Base-by-base conservation (phyloP, 2,113 vertebrate genomes). In the Muscicapa adusta region DNA sequence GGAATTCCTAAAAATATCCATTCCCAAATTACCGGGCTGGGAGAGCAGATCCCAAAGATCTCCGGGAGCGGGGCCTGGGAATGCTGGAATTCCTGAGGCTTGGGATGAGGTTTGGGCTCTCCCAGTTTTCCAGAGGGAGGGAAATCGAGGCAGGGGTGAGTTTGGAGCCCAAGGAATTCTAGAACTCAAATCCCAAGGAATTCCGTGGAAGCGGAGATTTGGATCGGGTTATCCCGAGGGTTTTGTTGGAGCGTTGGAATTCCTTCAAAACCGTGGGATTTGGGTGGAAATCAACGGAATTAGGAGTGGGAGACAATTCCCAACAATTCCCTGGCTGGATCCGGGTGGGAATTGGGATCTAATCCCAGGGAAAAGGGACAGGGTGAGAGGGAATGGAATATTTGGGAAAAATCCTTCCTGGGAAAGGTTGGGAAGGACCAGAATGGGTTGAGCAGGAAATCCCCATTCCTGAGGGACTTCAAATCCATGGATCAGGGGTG, bases 121-220 rank as follows among this genome's bases (percentile, higher is more conserved):
- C 48, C 80, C 14, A 1, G 28, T 54, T 45, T 56, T 73, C 68
- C 6, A 0, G 66, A 60, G 18, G 3, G 29, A 53, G 68, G 80
- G 68, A 54, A 73, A 47, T 5, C 2, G 1, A 38, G 68, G 68
- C 68, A n/a, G n/a, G 67, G 80, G 5, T 24, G 36, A 5, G 16
- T 13, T 10, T 25, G 66, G 45, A 83, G 20, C 38, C 1, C 9
- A 0, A 15, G 26, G 57, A 72, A 72, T 72, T 53, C 5, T 7
- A 1, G 57, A 33, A 34, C 25, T 19, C 0, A 15, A 26, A 45
- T 72, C 38, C 47, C 5, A 2, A 43, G 56, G 66, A 31, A 71
- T 72, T 83, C 26, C 0, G 0, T 11, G 48, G 57, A 17, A 20
- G 22, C 0, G 8, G 38, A 20, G 33, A 7, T 14, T 0, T 2